These are phyloP conservation scores for Tragelaphus scriptus DNA, from an alignment of 2,113 vertebrate genomes.

Conservation along the genomic window DNA sequence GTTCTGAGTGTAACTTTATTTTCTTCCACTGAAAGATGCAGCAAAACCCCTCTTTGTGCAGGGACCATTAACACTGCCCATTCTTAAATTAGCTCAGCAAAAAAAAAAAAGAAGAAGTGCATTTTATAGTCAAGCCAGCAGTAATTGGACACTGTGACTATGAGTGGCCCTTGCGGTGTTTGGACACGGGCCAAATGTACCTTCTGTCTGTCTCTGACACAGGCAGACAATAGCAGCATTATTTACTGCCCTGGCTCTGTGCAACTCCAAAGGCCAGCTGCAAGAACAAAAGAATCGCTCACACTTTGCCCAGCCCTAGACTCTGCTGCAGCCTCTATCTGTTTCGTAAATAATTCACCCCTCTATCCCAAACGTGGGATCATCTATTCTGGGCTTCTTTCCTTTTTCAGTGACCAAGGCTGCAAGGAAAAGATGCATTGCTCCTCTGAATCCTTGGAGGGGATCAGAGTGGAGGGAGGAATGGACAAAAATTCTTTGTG, in stretches of 20 bases:
- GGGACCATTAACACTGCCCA: slow-evolving; percentile 77
- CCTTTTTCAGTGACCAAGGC: slow-evolving; percentile 67
- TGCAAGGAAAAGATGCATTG: neutral
- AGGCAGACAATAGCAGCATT: slow-evolving; percentile 86
- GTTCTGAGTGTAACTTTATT: slow-evolving; percentile 62
- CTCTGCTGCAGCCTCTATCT: slow-evolving; percentile 74
- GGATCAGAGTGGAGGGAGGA: neutral
- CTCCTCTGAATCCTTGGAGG: neutral
- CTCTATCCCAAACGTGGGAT: slow-evolving; percentile 64
- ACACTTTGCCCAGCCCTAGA: slow-evolving; percentile 81
- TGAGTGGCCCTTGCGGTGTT: slow-evolving; percentile 85
- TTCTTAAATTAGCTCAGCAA: slow-evolving; percentile 83
- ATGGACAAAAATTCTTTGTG: neutral
- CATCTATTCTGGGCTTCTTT: slow-evolving; percentile 50
- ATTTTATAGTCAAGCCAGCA: slow-evolving; percentile 84
- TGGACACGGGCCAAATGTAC: slow-evolving; percentile 85
- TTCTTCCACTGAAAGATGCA: slow-evolving; percentile 43
- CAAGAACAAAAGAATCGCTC: slow-evolving; percentile 82
- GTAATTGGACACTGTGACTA: slow-evolving; percentile 88
- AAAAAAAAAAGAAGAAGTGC: slow-evolving; percentile 65
- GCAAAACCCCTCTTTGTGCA: slow-evolving; percentile 70
- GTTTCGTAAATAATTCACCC: slow-evolving; percentile 82
- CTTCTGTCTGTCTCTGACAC: slow-evolving; percentile 88
- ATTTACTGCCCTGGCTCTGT: slow-evolving; percentile 83
- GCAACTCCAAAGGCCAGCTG: slow-evolving; percentile 87